Conservation (phyloP, 1,140 invertebrate species). For the Musca vetustissima region DNA sequence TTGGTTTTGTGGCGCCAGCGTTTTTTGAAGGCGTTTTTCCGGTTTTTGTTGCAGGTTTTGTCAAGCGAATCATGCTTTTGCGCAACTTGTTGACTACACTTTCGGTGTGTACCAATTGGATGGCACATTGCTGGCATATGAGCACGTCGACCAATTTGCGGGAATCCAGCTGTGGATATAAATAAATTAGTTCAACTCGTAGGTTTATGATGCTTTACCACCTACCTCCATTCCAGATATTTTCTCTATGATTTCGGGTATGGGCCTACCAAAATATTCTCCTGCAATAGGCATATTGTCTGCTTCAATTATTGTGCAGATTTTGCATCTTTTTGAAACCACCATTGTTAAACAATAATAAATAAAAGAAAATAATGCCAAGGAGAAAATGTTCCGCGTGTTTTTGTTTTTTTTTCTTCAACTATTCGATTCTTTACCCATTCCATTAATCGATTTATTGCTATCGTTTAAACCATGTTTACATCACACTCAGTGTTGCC, state of each 20-base stretch:
- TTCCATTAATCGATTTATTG: too few species aligned
- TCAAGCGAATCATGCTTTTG: background rate
- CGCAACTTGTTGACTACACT: conserved; percentile 7
- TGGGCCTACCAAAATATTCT: background rate
- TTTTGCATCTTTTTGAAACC: conserved; percentile 12
- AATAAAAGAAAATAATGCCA: too few species aligned
- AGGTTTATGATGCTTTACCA: too few species aligned
- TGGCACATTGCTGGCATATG: conserved; percentile 4
- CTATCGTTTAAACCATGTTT: too few species aligned
- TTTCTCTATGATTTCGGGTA: conserved; percentile 3
- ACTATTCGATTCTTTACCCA: too few species aligned
- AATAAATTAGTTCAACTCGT: too few species aligned
- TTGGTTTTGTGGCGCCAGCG: background rate
- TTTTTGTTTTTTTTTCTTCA: too few species aligned
- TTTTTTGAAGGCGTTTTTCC: background rate
- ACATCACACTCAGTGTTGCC: too few species aligned
- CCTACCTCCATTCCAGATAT: conserved; percentile 11
- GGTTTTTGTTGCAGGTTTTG: background rate
- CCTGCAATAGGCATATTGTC: conserved; percentile 5
- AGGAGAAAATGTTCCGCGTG: too few species aligned
- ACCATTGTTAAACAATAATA: background rate
- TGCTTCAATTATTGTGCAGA: background rate
- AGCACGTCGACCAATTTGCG: background rate
- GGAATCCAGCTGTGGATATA: background rate
- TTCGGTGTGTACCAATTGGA: conserved; percentile 8